phyloP scores from a whole-genome alignment of 2,113 vertebrate genomes.

The Butastur rufipennis region DNA sequence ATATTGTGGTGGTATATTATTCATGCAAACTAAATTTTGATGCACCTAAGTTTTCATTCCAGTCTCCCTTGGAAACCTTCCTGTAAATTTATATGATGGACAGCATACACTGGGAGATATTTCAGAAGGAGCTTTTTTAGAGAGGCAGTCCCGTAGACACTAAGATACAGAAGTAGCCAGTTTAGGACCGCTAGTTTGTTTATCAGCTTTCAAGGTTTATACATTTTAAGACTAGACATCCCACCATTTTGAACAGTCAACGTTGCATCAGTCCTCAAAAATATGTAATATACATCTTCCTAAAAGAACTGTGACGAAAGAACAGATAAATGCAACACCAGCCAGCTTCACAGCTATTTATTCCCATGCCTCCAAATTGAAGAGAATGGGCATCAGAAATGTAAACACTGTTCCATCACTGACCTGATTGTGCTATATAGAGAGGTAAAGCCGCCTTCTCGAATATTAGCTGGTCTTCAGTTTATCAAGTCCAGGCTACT shows the following conservation, averaged over 20 bases:
- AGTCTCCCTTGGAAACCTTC: neutral
- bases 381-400: neutral
- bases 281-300: neutral
- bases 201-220: neutral
- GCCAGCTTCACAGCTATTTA: neutral
- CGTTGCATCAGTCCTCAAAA: neutral
- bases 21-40: neutral
- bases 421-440: fast-evolving
- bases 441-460: neutral
- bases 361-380: neutral
- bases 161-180: neutral
- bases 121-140: neutral
- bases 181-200: neutral
- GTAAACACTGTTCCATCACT: neutral
- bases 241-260: neutral
- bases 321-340: neutral
- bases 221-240: neutral
- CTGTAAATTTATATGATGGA: neutral
- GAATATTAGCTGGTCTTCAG: neutral
- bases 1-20: neutral
- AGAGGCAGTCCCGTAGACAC: neutral
- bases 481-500: neutral
- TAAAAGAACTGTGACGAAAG: neutral
- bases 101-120: neutral
- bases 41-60: neutral